Evolutionary conservation across 2,797 vertebrate genomes (phyloP).

Genomic region (Erethizon dorsatum): DNA sequence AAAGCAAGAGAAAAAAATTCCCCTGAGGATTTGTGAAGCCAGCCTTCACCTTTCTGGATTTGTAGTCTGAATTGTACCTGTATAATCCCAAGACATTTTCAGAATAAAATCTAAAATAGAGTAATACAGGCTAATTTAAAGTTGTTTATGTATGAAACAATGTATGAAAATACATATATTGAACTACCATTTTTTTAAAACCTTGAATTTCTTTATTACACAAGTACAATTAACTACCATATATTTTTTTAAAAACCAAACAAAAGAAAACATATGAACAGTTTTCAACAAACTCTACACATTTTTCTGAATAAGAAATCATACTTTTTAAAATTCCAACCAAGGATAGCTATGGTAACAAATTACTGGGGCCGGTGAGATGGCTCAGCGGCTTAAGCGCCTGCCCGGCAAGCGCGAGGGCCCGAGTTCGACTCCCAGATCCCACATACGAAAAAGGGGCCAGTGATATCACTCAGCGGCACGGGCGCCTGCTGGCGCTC

Average conservation of each 20-base stretch:
- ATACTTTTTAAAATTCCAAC: not conserved
- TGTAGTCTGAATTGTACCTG: constrained; percentile 40
- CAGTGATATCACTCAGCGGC: too few species aligned
- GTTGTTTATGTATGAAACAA: not conserved
- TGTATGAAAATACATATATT: not conserved
- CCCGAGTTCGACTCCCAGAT: too few species aligned
- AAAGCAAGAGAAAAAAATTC: not conserved
- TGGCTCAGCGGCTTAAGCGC: too few species aligned
- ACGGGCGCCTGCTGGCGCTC: too few species aligned
- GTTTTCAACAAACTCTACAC: constrained; percentile 1
- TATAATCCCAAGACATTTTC: constrained; percentile 17
- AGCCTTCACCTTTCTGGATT: not conserved
- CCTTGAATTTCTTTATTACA: constrained; percentile 44
- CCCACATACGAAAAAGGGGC: too few species aligned
- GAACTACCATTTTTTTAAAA: not conserved
- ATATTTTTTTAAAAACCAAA: not conserved
- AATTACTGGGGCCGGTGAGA: too few species aligned
- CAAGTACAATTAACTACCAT: not conserved
- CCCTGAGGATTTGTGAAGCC: not conserved
- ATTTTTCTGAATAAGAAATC: constrained; percentile 44
- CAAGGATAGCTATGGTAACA: not conserved
- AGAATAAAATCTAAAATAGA: constrained; percentile 62
- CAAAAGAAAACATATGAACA: not conserved
- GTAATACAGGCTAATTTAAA: not conserved
- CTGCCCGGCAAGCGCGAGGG: too few species aligned